Base-by-base conservation (phyloP, 1,140 invertebrate species). In the Ridgeia piscesae region DNA sequence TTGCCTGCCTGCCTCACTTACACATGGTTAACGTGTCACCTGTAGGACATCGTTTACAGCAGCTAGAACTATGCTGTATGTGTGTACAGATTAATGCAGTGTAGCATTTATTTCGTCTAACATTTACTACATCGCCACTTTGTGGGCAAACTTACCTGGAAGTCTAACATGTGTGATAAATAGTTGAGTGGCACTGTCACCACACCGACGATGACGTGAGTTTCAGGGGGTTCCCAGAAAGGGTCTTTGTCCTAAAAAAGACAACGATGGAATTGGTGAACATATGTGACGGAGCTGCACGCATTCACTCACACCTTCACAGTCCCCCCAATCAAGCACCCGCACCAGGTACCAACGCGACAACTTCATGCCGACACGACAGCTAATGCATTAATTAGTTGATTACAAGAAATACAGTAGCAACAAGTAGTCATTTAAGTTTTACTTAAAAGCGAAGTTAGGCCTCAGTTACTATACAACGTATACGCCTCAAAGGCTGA, bases 221-320 rank as follows among this genome's bases (percentile, higher is more conserved):
- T 93, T 27, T 94, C 94, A n/a, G 93, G 89, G 1, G 94, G 94
- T 91, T 94, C 94, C 93, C 93, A 94, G 91, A 93, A 94, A 77
- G 94, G 93, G 88, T 94, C 94, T 21, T 94, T 92, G 48, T 92
- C 92, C 93, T 94, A 33, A 34, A 91, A 92, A 35, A 89, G 92
- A 42, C 33, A 17, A 92, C 27, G 14, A 31, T 77, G 17, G 58
- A 21, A 4, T 77, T 77, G 27, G 6, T 77, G 58, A 21, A 27
- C 27, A 31, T 77, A 2, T 77, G 27, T 31, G 27, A 31, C 58
- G 27, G 6, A 21, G 8, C 58, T 77, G 58, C 2, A 27, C 27
- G 58, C 58, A 42, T 42, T 42, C 42, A 42, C 42, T 42, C 11
- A 42, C 42, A 42, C 11, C 42, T 42, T 11, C 42, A 42, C 42